Conservation (phyloP, 2,888 invertebrate species). For the Chironomus riparius region DNA sequence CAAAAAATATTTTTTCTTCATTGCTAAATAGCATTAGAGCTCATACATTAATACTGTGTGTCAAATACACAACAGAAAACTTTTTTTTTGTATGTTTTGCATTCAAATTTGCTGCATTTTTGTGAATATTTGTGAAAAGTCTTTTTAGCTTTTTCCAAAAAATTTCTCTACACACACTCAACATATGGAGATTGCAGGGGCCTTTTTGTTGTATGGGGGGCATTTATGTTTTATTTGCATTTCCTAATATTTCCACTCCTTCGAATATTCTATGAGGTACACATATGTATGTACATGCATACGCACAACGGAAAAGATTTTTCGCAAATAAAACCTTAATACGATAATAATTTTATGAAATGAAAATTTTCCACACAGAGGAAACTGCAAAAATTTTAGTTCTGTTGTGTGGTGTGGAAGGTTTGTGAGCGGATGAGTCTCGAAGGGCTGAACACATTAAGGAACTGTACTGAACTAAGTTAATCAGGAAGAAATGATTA, state of each 20-base stretch:
- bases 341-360: constrained; percentile 20
- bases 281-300: background rate
- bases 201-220: background rate
- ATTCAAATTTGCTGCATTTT: too few relatives aligned
- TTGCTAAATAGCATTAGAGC: too few relatives aligned
- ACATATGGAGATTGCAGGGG: background rate
- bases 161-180: too few relatives aligned
- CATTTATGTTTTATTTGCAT: constrained; percentile 20
- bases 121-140: background rate
- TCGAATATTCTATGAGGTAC: background rate
- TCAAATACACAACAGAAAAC: background rate
- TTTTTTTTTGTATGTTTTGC: background rate
- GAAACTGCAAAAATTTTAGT: background rate
- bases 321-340: constrained; percentile 16
- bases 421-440: background rate
- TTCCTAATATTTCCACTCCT: background rate
- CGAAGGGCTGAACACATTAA: background rate
- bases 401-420: background rate
- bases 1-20: too few relatives aligned
- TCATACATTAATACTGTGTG: background rate
- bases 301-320: constrained; percentile 1
- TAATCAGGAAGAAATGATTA: too few relatives aligned
- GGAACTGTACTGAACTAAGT: too few relatives aligned
- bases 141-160: background rate
- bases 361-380: background rate